Evolutionary conservation across 2,797 vertebrate species (phyloP).

Genomic region (Pempheris klunzingeri): DNA sequence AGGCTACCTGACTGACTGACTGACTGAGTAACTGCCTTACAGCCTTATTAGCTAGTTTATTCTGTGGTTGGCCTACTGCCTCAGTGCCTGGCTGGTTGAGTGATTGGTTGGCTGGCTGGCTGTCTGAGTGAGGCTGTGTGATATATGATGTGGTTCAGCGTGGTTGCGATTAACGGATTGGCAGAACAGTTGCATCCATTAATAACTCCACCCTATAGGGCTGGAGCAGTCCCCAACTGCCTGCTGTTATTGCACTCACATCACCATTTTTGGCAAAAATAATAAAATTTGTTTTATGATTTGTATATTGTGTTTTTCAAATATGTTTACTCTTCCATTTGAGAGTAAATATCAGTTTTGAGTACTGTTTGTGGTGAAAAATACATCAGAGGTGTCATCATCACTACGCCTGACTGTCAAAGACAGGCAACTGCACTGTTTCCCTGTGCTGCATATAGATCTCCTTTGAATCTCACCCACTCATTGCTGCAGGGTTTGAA

Average conservation of each 20-base stretch:
- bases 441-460: slow-evolving; percentile 67
- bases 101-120: slow-evolving; percentile 69
- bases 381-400: slow-evolving; percentile 73
- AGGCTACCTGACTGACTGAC: slow-evolving; percentile 48
- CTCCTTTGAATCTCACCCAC: slow-evolving; percentile 80
- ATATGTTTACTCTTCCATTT: slow-evolving; percentile 67
- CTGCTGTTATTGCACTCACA: slow-evolving; percentile 50
- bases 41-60: slow-evolving; percentile 68
- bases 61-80: slow-evolving; percentile 67
- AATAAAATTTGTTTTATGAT: slow-evolving; percentile 61
- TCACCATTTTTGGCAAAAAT: slow-evolving; percentile 57
- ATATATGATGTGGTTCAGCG: slow-evolving; percentile 80
- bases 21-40: slow-evolving; percentile 45
- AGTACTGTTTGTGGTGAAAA: slow-evolving; percentile 62
- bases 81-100: slow-evolving; percentile 71
- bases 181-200: slow-evolving; percentile 77
- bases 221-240: slow-evolving; percentile 43
- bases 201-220: slow-evolving; percentile 77
- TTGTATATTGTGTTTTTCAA: slow-evolving; percentile 71
- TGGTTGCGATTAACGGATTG: slow-evolving; percentile 81
- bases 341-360: slow-evolving; percentile 63
- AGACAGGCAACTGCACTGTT: slow-evolving; percentile 57
- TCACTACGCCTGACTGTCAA: slow-evolving; percentile 64
- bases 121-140: slow-evolving; percentile 74
- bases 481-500: slow-evolving; percentile 78